A percentile compares a stretch with the other conserved stretches of the same genome.
These are phyloP conservation scores for Dicycla oo DNA, from an alignment of 2,888 invertebrate species.

Conservation along the genomic window DNA sequence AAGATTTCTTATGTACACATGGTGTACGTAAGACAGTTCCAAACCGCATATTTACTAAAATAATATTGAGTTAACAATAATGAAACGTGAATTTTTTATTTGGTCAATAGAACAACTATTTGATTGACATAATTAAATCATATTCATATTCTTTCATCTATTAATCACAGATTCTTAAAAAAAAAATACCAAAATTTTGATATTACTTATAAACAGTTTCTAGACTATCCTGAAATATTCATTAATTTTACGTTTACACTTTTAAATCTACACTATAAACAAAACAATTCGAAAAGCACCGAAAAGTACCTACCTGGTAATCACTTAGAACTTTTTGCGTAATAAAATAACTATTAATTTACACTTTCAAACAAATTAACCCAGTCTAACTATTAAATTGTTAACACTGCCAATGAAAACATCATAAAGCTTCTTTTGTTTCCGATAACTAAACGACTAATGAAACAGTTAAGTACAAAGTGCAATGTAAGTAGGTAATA, in stretches of 20 bases:
- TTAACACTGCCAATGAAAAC: constrained; percentile 7
- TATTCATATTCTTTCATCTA: too few species aligned
- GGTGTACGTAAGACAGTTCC: too few species aligned
- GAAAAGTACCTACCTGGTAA: too few species aligned
- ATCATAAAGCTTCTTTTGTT: constrained; percentile 11
- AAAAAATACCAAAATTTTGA: neutral
- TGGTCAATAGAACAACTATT: neutral
- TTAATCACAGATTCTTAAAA: neutral
- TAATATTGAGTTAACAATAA: neutral
- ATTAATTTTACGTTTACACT: too few species aligned
- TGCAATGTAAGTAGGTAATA: constrained; percentile 13
- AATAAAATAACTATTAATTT: neutral
- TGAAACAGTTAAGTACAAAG: constrained; percentile 19
- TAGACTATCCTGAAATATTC: too few species aligned
- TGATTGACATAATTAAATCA: neutral
- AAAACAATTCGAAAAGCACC: neutral
- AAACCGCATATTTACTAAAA: neutral
- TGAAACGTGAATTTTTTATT: neutral
- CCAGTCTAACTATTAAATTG: neutral
- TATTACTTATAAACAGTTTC: neutral
- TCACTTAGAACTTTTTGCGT: neutral
- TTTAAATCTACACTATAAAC: neutral
- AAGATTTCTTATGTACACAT: too few species aligned
- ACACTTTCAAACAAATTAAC: neutral
- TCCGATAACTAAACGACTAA: constrained; percentile 7